Base-by-base conservation (phyloP, 1,140 invertebrate species). In the Gryllus bimaculatus region DNA sequence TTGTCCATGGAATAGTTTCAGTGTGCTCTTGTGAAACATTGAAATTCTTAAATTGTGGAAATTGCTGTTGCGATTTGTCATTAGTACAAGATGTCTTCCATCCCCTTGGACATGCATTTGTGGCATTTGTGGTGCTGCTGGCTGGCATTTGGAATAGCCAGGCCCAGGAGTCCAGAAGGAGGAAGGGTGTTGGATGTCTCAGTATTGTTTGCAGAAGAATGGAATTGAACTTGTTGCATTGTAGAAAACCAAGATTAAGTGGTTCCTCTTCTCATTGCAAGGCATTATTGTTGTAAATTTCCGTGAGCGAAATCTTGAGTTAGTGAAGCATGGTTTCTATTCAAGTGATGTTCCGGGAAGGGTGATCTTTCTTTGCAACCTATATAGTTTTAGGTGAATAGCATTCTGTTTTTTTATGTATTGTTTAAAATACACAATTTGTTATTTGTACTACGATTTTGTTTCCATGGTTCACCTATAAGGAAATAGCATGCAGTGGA, bases 141-240 rank as follows among this genome's bases (percentile, higher is more conserved):
- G 10, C 54, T 66, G 10, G 10, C 18, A 66, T 66, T 18, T 66
- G 54, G 54, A 66, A 18, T 66, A 39, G 26, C 54, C 54, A 66
- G 54, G 18, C 18, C 10, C 10, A 66, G 54, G 18, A 13, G 18
- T 66, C 10, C 10, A 66, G 54, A 66, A 66, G 18, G 18, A 66
- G 18, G 10, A 66, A 13, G 54, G 54, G 54, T 66, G 54, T 13
- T 66, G 18, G 54, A 18, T 66, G 54, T 66, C 18, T 66, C 54
- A 66, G 54, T 66, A 66, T 66, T 66, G 54, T 66, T 66, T 66
- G 54, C 54, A 66, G 54, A 66, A 66, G 54, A 66, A 66, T 66
- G 54, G 54, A 66, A 66, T 66, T 66, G 54, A 66, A 10, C 10
- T 66, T 66, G 54, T 66, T 66, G 54, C 18, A 18, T 66, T 66